Evolutionary conservation across 2,113 vertebrate species (phyloP), one percentile per base, ranked within the genome.

Genomic region (Syngnathus floridae): DNA sequence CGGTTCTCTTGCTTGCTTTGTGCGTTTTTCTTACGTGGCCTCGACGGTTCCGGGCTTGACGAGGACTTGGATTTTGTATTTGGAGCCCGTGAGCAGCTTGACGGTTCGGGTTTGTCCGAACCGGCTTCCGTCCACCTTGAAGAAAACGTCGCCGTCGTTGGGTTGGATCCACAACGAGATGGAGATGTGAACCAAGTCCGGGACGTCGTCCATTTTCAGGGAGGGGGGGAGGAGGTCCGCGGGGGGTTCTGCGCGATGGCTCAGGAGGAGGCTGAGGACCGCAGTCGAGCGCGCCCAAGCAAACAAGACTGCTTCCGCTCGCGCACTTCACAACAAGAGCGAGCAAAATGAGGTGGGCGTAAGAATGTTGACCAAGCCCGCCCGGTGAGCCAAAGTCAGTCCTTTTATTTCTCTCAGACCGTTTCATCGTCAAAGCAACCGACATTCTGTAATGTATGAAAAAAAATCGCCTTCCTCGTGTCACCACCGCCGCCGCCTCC

Each of bases 101-200:
- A 98, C 97, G 73, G 97, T 99, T 70, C 97, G 87, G 89, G 82
- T 97, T 90, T 98, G 97, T 12, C 95, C 97, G 84, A 99, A 99
- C 2, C 97, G 86, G 77, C 94, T 93, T 37, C 97, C 95, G 72
- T 98, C 96, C 88, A 97, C 96, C 87, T 98, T 98, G 86, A 93
- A 98, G 78, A 94, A 98, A 41, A 98, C 96, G 1, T 95, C 92
- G 0, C 95, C 95, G 19, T 98, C 95, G 70, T 95, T 95, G 74
- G 96, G 96, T 83, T 97, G 93, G 82, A 97, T 95, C 77, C 92
- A 92, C 73, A 98, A 90, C 0, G 94, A 89, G 80, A 98, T 91
- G 76, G 89, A 88, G 86, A 98, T 93, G 81, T 90, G 89, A 71
- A 98, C 91, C 65, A 96, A 72, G 61, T 89, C 81, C 3, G 95